phyloP scores from a whole-genome alignment of 1,140 invertebrate species.

The Odontomachus brunneus region DNA sequence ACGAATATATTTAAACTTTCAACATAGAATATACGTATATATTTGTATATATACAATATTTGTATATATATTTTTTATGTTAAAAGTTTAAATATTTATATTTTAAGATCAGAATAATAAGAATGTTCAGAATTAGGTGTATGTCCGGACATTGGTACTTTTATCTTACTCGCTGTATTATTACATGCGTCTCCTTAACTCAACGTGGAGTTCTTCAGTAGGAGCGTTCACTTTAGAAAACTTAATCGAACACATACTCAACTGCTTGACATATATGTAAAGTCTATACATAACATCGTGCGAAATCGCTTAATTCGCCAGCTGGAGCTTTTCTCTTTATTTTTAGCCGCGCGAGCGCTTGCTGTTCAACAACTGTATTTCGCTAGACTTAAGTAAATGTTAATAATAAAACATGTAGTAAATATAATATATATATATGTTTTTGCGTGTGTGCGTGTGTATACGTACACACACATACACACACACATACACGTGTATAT shows the following conservation, averaged over 20 bases:
- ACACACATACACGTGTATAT: constrained; percentile 40
- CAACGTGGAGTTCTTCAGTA: constrained; percentile 43
- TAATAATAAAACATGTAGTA: constrained; percentile 75
- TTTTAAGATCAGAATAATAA: too few species aligned
- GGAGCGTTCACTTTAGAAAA: constrained; percentile 59
- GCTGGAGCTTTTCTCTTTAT: background rate
- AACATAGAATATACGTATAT: too few species aligned
- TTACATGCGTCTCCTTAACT: constrained; percentile 43
- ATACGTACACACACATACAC: background rate
- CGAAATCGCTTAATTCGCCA: constrained; percentile 6
- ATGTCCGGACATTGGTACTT: too few species aligned
- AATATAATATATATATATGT: constrained; percentile 68
- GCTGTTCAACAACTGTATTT: constrained; percentile 57
- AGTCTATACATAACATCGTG: constrained; percentile 45
- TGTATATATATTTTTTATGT: too few species aligned
- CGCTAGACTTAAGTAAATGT: constrained; percentile 61
- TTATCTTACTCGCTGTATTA: constrained; percentile 8
- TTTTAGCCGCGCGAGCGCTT: constrained; percentile 43
- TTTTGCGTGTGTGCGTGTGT: constrained; percentile 12
- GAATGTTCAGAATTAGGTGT: too few species aligned
- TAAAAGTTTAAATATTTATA: too few species aligned
- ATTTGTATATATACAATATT: too few species aligned
- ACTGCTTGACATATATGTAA: constrained; percentile 42
- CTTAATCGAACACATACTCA: constrained; percentile 53
- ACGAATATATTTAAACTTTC: too few species aligned